Conservation (phyloP, 2,888 invertebrate genomes). For the Lithophane ornitopus region DNA sequence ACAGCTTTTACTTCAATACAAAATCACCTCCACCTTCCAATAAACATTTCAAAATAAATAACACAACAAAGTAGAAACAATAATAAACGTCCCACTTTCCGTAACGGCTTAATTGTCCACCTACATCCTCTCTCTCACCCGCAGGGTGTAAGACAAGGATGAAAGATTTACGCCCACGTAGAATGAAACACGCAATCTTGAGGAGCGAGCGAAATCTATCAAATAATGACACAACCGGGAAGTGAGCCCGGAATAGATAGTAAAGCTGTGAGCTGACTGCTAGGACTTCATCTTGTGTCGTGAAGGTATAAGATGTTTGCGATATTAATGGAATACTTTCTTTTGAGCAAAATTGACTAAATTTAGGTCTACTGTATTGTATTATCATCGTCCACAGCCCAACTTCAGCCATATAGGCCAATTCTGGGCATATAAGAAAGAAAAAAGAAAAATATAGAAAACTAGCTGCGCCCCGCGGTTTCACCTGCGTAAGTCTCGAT, state of each 20-base stretch:
- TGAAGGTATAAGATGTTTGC: conserved; percentile 24
- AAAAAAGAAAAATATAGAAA: no score
- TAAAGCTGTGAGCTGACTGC: conserved; percentile 26
- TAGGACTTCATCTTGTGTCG: conserved; percentile 15
- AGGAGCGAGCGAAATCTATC: conserved; percentile 66
- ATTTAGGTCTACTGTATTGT: no score
- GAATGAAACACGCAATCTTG: conserved; percentile 66
- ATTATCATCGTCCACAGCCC: no score
- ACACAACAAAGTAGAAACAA: conserved; percentile 61
- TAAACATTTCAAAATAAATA: conserved; percentile 57
- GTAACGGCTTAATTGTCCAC: conserved; percentile 63
- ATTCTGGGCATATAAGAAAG: no score
- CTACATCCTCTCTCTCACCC: conserved; percentile 47
- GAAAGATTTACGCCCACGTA: conserved; percentile 65
- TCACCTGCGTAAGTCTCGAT: no score
- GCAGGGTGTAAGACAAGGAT: conserved; percentile 42
- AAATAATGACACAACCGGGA: conserved; percentile 68
- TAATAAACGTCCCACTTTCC: conserved; percentile 67
- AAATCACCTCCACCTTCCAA: conserved; percentile 28
- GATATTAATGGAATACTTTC: background rate
- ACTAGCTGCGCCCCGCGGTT: no score
- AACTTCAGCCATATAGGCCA: no score
- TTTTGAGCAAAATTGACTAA: background rate
- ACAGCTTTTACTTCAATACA: conserved; percentile 21
- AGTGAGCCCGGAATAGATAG: conserved; percentile 62